Evolutionary conservation across 2,888 invertebrate genomes (phyloP).

Genomic region (Hirudinaria manillensis): DNA sequence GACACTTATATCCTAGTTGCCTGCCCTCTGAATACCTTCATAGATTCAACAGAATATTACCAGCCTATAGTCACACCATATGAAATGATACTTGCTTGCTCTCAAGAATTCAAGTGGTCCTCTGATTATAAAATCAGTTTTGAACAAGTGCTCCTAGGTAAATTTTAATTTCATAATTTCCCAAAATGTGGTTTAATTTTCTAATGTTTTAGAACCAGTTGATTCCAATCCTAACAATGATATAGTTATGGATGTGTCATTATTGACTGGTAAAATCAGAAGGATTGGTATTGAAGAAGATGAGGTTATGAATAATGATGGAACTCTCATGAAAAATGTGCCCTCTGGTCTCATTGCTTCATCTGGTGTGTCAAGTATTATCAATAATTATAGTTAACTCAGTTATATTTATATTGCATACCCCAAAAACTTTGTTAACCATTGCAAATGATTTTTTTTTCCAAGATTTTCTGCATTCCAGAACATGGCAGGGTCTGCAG

Average conservation of each 20-base stretch:
- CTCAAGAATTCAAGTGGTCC: slow-evolving; percentile 57
- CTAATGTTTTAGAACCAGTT: neutral
- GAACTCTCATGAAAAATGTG: neutral
- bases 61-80: slow-evolving; percentile 84
- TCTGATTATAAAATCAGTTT: slow-evolving; percentile 69
- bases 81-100: slow-evolving; percentile 73
- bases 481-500: slow-evolving; percentile 81
- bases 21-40: slow-evolving; percentile 77
- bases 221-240: neutral
- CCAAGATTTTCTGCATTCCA: slow-evolving; percentile 46
- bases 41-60: slow-evolving; percentile 77
- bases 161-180: neutral
- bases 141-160: slow-evolving; percentile 66
- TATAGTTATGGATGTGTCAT: slow-evolving; percentile 45
- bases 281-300: slow-evolving; percentile 46
- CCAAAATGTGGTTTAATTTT: neutral
- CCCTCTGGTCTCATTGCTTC: neutral
- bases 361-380: neutral
- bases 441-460: too few species aligned
- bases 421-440: too few species aligned
- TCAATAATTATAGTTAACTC: too few species aligned
- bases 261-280: slow-evolving; percentile 63
- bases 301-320: slow-evolving; percentile 5
- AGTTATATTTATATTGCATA: too few species aligned
- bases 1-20: slow-evolving; percentile 85